phyloP scores from a whole-genome alignment of 2,113 vertebrate genomes.

The Ceyx melanurus region DNA sequence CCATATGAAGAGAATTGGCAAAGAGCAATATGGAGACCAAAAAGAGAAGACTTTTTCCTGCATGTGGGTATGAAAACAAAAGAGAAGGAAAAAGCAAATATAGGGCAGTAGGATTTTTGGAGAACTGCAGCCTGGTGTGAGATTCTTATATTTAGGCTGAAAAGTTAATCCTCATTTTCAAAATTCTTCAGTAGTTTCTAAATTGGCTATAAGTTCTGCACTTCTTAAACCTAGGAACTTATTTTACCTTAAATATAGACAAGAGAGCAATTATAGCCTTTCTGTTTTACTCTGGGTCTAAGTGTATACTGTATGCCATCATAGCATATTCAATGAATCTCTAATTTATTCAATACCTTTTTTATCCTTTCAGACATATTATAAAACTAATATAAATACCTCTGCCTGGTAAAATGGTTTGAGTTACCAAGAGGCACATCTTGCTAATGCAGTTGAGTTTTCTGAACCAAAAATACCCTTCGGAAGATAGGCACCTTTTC shows the following conservation, averaged over 20 bases:
- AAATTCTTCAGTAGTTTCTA: not conserved
- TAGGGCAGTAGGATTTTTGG: not conserved
- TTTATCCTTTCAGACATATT: constrained; percentile 4
- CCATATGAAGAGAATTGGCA: not conserved
- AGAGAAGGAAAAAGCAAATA: not conserved
- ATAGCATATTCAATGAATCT: not conserved
- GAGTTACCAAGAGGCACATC: not conserved
- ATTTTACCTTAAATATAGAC: constrained; percentile 1
- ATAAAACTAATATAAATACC: not conserved
- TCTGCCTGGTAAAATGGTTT: not conserved
- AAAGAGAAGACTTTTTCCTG: not conserved
- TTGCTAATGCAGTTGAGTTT: not conserved
- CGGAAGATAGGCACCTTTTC: not conserved
- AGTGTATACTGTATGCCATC: not conserved
- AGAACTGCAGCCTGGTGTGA: not conserved
- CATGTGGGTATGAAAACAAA: not conserved
- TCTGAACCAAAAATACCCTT: not conserved
- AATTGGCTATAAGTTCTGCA: not conserved
- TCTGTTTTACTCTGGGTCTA: not conserved
- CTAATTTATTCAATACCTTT: not conserved
- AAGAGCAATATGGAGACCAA: not conserved
- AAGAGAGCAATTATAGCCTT: constrained; percentile 11
- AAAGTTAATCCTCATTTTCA: not conserved
- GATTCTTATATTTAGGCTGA: not conserved
- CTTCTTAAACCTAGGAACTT: not conserved